Evolutionary conservation across 1,140 invertebrate species (phyloP), one percentile per base, ranked within the genome.

Genomic region (Trichonephila clavipes): DNA sequence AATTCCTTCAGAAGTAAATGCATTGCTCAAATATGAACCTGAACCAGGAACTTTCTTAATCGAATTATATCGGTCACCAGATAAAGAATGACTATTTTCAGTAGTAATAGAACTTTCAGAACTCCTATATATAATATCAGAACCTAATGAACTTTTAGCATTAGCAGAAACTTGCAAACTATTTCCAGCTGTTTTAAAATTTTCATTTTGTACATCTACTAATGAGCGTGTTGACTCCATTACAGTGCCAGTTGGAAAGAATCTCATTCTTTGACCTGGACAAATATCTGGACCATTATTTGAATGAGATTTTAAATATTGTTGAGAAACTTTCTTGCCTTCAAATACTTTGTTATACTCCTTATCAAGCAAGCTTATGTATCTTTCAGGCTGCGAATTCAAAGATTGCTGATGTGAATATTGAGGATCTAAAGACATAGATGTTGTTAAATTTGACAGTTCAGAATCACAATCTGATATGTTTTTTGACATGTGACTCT

Each of bases 301-400:
- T 66, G 64, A 85, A 59, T 81, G 34, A 85, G 72, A 89, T 28
- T 94, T 94, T 1, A 82, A n/a, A 16, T 91, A 44, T 4, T 82
- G 40, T 18, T 90, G 92, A 44, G 93, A 89, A 19, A 81, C 77
- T 93, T 88, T 94, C 19, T 93, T 94, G 5, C 87, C 72, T 66
- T 88, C 94, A 92, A 94, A 94, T 81, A 89, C 93, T 64, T 88
- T 89, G 61, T 94, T 85, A 86, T 91, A 94, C 90, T 95, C 94
- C 72, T 93, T 94, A 83, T 94, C 94, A 62, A 94, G 86, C 18
- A 90, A 59, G 59, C 90, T 94, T 24, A 91, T 85, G 82, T 85
- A 88, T 81, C 44, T 82, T 62, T 90, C 64, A 58, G 81, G 24
- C 72, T 61, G 64, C 6, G 81, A 28, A 58, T 40, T 24, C 69